phyloP scores from a whole-genome alignment of 2,888 invertebrate genomes.

The Tricholauxania praeusta region DNA sequence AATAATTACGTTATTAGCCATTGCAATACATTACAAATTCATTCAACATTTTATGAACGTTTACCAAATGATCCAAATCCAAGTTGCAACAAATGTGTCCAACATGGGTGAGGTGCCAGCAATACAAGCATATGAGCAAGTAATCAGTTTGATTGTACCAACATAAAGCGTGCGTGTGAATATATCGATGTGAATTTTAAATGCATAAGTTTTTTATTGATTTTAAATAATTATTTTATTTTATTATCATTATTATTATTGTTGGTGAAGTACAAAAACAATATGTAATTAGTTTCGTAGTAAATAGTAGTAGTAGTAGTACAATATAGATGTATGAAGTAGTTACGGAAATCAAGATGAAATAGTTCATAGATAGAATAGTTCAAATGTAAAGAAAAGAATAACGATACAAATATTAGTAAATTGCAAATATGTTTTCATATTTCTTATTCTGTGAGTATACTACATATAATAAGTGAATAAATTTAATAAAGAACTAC shows the following conservation, averaged over 20 bases:
- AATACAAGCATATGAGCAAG: neutral
- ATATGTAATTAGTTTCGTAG: conserved; percentile 19
- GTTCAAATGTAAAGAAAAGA: too few species aligned
- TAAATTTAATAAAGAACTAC: too few species aligned
- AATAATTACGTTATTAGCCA: conserved; percentile 14
- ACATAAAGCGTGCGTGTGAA: conserved; percentile 27
- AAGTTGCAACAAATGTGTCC: conserved; percentile 17
- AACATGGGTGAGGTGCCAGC: conserved; percentile 11
- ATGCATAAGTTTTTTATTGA: conserved; percentile 17
- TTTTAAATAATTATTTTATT: too few species aligned
- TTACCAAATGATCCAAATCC: conserved; percentile 17
- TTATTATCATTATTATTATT: conserved; percentile 9
- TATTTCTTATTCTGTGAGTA: too few species aligned
- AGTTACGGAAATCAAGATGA: too few species aligned
- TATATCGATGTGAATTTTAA: conserved; percentile 7
- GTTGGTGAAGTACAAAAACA: neutral
- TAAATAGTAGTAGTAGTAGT: conserved; percentile 7
- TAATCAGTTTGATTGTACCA: conserved; percentile 2
- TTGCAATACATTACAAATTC: neutral
- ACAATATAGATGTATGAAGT: conserved; percentile 16
- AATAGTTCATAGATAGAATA: too few species aligned
- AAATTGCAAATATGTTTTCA: too few species aligned
- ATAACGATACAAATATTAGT: too few species aligned
- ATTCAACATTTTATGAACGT: conserved; percentile 7
- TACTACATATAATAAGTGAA: too few species aligned